phyloP scores from a whole-genome alignment of 2,888 invertebrate species.

The Eugnorisma glareosa region DNA sequence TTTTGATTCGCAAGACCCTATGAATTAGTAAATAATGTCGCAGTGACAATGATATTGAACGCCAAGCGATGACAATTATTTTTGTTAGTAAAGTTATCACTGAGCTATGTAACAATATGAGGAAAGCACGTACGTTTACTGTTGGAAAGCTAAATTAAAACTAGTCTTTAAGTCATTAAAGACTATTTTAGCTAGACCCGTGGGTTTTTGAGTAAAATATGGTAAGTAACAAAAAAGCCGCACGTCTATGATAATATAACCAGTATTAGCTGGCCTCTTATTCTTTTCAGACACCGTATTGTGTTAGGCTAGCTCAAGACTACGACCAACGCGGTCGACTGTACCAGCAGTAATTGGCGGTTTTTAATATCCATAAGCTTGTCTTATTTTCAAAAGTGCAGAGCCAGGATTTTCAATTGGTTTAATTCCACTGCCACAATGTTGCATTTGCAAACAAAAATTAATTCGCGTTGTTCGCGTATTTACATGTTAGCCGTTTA shows the following conservation, averaged over 20 bases:
- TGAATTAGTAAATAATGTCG: background rate
- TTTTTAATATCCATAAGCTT: background rate
- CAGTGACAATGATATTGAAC: background rate
- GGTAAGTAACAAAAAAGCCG: background rate
- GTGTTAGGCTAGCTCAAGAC: background rate
- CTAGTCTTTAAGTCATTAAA: background rate
- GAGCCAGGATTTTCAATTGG: background rate
- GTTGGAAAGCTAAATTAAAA: background rate
- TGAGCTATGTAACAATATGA: background rate
- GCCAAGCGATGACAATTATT: background rate
- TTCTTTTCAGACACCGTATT: background rate
- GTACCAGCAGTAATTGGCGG: background rate
- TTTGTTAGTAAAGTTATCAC: background rate
- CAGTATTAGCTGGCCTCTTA: background rate
- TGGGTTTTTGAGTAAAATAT: background rate
- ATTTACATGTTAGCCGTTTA: background rate
- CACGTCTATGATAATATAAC: background rate
- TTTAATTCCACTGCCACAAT: background rate
- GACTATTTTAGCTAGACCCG: no score
- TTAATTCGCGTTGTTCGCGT: background rate
- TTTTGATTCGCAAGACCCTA: background rate
- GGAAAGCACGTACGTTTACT: background rate
- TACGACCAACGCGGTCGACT: background rate
- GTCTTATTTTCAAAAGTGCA: background rate
- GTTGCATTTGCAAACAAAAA: background rate